Conservation (phyloP, 1,140 invertebrate genomes). For the Calycopis cecrops region DNA sequence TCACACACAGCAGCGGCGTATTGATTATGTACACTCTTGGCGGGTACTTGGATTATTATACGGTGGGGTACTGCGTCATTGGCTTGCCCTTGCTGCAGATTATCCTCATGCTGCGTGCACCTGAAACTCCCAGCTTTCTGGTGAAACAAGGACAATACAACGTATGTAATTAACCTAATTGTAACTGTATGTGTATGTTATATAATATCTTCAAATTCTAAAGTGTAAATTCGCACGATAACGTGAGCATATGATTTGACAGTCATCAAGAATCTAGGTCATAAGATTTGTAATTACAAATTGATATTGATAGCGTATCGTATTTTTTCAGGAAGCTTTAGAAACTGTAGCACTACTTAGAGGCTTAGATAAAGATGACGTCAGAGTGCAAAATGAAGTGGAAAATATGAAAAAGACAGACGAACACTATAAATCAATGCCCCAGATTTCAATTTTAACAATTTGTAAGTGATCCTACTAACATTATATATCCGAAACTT, state of each 20-base stretch:
- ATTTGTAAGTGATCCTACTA: not conserved
- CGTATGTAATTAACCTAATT: slow-evolving; percentile 18
- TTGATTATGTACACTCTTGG: slow-evolving; percentile 74
- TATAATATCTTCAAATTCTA: no score
- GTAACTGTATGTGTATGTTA: no score
- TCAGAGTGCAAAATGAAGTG: slow-evolving; percentile 1
- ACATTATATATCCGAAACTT: no score
- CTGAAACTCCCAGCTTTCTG: slow-evolving; percentile 33
- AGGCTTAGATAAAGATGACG: slow-evolving; percentile 1
- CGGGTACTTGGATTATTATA: slow-evolving; percentile 62
- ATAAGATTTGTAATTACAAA: no score
- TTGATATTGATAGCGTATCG: no score
- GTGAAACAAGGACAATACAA: slow-evolving; percentile 30
- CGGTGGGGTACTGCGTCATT: slow-evolving; percentile 24
- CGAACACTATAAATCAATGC: not conserved
- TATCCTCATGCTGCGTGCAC: slow-evolving; percentile 25
- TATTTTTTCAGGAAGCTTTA: not conserved
- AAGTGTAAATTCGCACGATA: no score
- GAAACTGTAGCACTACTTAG: not conserved
- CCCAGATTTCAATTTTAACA: not conserved
- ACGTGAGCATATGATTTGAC: no score
- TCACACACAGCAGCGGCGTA: slow-evolving; percentile 20
- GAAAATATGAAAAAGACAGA: not conserved
- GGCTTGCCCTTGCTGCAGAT: slow-evolving; percentile 22
- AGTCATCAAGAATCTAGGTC: no score